Percentiles rank a stretch among this genome's conserved stretches.
phyloP scores from a whole-genome alignment of 2,888 invertebrate genomes.

The Lithophane socia region DNA sequence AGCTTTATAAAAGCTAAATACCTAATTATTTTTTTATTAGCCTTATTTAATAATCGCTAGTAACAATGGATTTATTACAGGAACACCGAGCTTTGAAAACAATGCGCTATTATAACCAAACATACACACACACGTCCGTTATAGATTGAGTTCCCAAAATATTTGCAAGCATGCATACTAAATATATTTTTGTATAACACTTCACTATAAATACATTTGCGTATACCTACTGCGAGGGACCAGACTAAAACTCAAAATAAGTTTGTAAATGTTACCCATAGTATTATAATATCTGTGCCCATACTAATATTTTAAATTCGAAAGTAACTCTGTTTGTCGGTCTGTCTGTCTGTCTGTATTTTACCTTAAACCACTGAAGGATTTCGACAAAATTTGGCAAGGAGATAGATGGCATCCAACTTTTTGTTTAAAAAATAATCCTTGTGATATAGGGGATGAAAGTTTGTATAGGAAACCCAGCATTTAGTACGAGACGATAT shows the following conservation, averaged over 20 bases:
- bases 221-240: background rate
- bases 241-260: constrained; percentile 11
- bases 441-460: too few species aligned
- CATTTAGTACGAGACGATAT: too few species aligned
- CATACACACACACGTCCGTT: constrained; percentile 55
- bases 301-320: too few species aligned
- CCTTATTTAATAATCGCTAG: background rate
- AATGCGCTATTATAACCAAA: constrained; percentile 50
- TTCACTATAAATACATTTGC: constrained; percentile 4
- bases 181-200: constrained; percentile 21
- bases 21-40: background rate
- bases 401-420: too few species aligned
- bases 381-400: too few species aligned
- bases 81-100: constrained; percentile 50
- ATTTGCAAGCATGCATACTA: constrained; percentile 47
- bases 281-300: too few species aligned
- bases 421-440: too few species aligned
- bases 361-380: too few species aligned
- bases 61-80: constrained; percentile 38
- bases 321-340: too few species aligned
- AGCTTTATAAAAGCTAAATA: background rate
- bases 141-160: constrained; percentile 47
- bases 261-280: background rate
- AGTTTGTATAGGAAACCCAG: too few species aligned
- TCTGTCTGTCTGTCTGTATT: too few species aligned